Base-by-base conservation (phyloP, 2,888 invertebrate species). In the Tribolium freemani region DNA sequence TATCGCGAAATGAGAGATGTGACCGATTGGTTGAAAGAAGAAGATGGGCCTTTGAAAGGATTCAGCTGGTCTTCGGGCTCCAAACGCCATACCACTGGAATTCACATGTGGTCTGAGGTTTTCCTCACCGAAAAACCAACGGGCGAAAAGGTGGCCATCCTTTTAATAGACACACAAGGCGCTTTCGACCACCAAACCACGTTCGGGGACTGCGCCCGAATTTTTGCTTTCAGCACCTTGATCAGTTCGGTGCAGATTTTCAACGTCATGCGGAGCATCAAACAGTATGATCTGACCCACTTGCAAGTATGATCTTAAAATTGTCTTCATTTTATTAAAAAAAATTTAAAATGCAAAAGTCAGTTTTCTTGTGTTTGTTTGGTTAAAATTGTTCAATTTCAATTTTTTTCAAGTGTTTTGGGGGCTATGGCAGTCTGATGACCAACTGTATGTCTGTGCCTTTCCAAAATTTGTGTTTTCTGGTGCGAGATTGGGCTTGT, bases 401-500 rank as follows among this genome's bases (percentile, higher is more conserved):
- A n/a, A n/a, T n/a, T n/a, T n/a, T n/a, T 44, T 60, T 60, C 1
- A 13, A 50, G 63, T 51, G 30, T 11, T 63, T 63, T 38, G 63
- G 63, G 0, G 63, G 31, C 9, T 63, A 51, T 10, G 63, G 63
- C 1, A 63, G 20, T 9, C 10, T 63, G 10, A 9, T 63, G 3
- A 38, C 63, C 5, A 45, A 46, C n/a, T 16, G 10, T n/a, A 13
- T 31, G 2, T 26, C 51, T 9, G 30, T 50, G 8, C 50, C 63
- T 5, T 63, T 63, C 38, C 63, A 63, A 26, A 63, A 63, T 16
- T 31, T 63, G 13, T 9, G 9, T n/a, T 50, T 63, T 13, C 30
- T 63, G 38, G 51, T 63, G 3, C 30, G 63, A 9, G 63, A 63
- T 26, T 63, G 63, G 63, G 11, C 63, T n/a, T 63, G n/a, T 31